phyloP scores from a whole-genome alignment of 2,888 invertebrate genomes.

The Nymphalis urticae region DNA sequence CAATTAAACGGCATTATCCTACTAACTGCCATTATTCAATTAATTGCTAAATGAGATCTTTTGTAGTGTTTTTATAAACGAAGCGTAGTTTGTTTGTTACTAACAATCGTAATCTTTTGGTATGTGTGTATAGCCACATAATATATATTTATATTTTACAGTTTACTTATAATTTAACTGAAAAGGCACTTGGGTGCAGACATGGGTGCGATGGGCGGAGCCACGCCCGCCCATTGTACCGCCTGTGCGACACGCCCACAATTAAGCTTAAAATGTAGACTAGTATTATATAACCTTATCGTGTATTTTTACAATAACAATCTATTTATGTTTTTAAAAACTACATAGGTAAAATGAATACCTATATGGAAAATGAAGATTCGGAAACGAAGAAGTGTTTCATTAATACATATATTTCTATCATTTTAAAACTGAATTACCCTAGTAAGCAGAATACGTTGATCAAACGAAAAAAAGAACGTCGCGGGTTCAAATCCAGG shows the following conservation, averaged over 20 bases:
- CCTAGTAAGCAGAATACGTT: too few relatives aligned
- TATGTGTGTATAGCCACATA: not conserved
- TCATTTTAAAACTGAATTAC: too few relatives aligned
- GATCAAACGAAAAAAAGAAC: too few relatives aligned
- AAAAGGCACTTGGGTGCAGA: slow-evolving; percentile 60
- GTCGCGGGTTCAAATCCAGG: too few relatives aligned
- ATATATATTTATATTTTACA: not conserved
- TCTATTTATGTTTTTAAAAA: too few relatives aligned
- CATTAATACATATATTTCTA: too few relatives aligned
- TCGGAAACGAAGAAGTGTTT: too few relatives aligned
- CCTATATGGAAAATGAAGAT: too few relatives aligned
- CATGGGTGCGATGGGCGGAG: slow-evolving; percentile 60
- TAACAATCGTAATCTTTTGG: not conserved
- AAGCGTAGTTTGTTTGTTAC: not conserved
- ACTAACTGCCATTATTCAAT: slow-evolving; percentile 24
- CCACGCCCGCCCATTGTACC: slow-evolving; percentile 54
- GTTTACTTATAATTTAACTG: slow-evolving; percentile 13
- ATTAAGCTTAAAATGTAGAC: slow-evolving; percentile 22
- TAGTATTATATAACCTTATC: not conserved
- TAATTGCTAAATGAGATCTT: slow-evolving; percentile 27
- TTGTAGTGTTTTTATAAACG: slow-evolving; percentile 1
- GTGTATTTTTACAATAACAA: too few relatives aligned
- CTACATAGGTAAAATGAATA: too few relatives aligned
- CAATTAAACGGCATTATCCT: slow-evolving; percentile 22
- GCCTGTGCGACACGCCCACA: slow-evolving; percentile 56